These are phyloP conservation scores for Thaumetopoea pityocampa DNA, from an alignment of 1,140 invertebrate genomes.

Conservation along the genomic window DNA sequence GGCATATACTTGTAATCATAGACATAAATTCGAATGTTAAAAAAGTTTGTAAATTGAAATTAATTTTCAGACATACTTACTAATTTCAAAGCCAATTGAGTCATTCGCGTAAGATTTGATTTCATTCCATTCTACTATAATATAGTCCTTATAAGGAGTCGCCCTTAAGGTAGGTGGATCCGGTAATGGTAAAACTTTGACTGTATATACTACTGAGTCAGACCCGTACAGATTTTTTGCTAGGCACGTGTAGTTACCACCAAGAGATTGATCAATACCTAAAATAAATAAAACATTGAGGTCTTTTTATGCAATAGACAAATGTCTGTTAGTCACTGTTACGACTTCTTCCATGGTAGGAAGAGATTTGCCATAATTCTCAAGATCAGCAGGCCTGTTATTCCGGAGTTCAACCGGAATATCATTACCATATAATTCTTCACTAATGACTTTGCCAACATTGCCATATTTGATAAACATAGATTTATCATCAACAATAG, in stretches of 20 bases:
- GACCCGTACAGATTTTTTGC: slow-evolving; percentile 89
- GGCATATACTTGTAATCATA: no score
- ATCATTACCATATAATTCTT: no score
- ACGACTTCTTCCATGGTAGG: no score
- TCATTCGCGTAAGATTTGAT: slow-evolving; percentile 39
- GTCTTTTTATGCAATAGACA: not conserved
- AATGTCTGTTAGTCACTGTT: no score
- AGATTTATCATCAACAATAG: no score
- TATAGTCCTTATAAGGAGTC: slow-evolving; percentile 80
- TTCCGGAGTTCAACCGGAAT: no score
- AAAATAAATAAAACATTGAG: slow-evolving; percentile 4
- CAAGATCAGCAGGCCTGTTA: no score
- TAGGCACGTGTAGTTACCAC: slow-evolving; percentile 90
- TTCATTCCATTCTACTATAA: slow-evolving; percentile 79
- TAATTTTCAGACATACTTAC: slow-evolving; percentile 35
- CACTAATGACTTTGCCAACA: no score
- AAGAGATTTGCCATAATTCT: no score
- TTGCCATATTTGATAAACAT: no score
- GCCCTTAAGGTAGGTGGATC: slow-evolving; percentile 79
- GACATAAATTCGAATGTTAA: no score
- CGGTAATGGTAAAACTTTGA: slow-evolving; percentile 86
- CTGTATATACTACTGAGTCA: slow-evolving; percentile 86
- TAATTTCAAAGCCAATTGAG: slow-evolving; percentile 41
- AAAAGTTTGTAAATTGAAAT: no score
- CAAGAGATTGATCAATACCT: slow-evolving; percentile 78